A percentile compares a stretch with the other conserved stretches of the same genome.
phyloP scores from a whole-genome alignment of 1,140 invertebrate species.

The Triops cancriformis region DNA sequence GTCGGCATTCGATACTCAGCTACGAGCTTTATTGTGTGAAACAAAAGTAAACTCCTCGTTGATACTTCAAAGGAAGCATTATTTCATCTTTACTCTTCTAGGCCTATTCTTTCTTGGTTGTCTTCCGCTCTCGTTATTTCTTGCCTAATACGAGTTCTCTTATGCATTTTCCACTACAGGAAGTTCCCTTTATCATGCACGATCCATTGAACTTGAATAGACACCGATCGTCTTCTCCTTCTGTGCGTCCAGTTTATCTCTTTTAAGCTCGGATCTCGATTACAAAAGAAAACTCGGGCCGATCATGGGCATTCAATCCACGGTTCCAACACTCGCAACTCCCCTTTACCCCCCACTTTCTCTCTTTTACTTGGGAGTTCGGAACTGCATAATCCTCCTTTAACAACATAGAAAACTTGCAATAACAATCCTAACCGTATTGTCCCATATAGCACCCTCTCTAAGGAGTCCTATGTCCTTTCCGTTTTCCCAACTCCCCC shows the following conservation, averaged over 20 bases:
- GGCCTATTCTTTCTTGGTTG: not conserved
- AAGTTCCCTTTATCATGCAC: slow-evolving; percentile 10
- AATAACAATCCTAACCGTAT: not conserved
- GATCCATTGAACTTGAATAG: slow-evolving; percentile 1
- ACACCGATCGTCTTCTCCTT: not conserved
- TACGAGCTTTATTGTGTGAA: too few relatives aligned
- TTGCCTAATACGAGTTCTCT: not conserved
- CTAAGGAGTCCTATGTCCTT: not conserved
- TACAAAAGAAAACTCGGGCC: not conserved
- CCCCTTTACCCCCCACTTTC: not conserved
- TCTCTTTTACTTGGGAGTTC: not conserved
- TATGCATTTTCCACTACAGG: slow-evolving; percentile 5
- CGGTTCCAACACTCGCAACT: not conserved
- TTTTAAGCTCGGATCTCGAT: not conserved
- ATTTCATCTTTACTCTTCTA: not conserved
- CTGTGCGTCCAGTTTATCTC: not conserved
- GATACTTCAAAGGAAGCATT: too few relatives aligned
- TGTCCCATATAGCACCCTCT: not conserved
- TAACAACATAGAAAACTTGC: not conserved
- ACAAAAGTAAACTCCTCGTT: too few relatives aligned
- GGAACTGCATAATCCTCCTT: not conserved
- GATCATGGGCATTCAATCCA: slow-evolving; percentile 5
- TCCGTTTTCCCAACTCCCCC: not conserved
- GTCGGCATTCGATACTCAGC: too few relatives aligned
- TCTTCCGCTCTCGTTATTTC: slow-evolving; percentile 4